Conservation (phyloP, 2,888 invertebrate genomes). For the Ophraella communa region DNA sequence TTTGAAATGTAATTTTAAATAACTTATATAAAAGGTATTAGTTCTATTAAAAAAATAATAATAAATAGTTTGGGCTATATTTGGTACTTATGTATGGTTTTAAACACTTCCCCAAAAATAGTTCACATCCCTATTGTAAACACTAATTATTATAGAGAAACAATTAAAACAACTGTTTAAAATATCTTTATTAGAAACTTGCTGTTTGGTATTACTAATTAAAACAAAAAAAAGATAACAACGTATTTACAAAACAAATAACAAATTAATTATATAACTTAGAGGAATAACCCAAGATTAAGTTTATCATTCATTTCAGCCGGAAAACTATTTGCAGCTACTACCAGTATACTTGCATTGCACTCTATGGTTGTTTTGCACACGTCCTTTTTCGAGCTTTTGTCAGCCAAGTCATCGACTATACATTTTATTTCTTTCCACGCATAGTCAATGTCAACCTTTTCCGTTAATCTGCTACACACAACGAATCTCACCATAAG, state of each 20-base stretch:
- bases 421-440: slow-evolving; percentile 59
- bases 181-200: too few species aligned
- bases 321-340: slow-evolving; percentile 19
- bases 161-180: too few species aligned
- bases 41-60: too few species aligned
- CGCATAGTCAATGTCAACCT: slow-evolving; percentile 76
- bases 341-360: slow-evolving; percentile 16
- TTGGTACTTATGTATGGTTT: too few species aligned
- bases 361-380: slow-evolving; percentile 8
- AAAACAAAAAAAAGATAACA: neutral
- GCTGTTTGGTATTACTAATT: too few species aligned
- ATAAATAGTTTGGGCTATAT: too few species aligned
- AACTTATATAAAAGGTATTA: too few species aligned
- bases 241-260: neutral
- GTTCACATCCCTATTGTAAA: too few species aligned
- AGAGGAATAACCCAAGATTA: slow-evolving; percentile 33
- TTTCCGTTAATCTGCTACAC: slow-evolving; percentile 74
- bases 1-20: too few species aligned
- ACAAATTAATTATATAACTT: neutral
- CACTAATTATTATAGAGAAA: too few species aligned
- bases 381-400: neutral
- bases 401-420: slow-evolving; percentile 10
- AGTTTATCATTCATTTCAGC: slow-evolving; percentile 32
- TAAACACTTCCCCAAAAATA: too few species aligned
- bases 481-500: slow-evolving; percentile 83